Percentiles rank a stretch among this genome's conserved stretches.
Conservation (phyloP, 2,113 vertebrate species). For the Eonycteris spelaea region DNA sequence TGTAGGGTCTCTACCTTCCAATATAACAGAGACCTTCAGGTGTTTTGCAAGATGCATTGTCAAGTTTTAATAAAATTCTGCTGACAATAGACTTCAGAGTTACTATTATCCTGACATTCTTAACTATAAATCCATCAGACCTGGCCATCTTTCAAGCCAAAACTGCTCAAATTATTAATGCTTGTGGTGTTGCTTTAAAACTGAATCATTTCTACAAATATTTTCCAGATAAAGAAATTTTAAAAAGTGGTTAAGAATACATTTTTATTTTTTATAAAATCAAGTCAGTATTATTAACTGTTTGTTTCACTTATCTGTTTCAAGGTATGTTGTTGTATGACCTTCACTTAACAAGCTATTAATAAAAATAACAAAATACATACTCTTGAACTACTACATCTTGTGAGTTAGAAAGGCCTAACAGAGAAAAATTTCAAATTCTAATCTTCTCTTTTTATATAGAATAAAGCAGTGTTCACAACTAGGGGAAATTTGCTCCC, state of each 20-base stretch:
- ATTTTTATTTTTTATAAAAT: not conserved
- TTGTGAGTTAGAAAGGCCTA: not conserved
- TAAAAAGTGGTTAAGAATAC: not conserved
- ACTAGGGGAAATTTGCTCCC: not conserved
- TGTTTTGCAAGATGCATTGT: not conserved
- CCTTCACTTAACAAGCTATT: not conserved
- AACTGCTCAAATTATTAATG: conserved; percentile 45
- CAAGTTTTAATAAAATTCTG: conserved; percentile 56
- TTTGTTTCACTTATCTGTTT: not conserved
- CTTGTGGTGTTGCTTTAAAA: conserved; percentile 42
- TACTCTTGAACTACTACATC: not conserved
- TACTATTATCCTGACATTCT: not conserved
- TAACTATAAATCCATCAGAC: conserved; percentile 42
- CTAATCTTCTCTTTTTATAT: not conserved
- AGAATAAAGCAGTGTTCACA: not conserved
- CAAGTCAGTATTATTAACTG: not conserved
- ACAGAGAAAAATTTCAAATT: not conserved
- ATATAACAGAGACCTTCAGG: not conserved
- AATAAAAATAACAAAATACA: not conserved
- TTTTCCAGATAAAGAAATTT: not conserved
- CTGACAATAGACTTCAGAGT: not conserved
- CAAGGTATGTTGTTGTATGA: not conserved
- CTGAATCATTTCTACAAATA: not conserved
- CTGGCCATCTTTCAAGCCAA: conserved; percentile 41
- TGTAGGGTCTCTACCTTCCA: not conserved